Evolutionary conservation across 2,797 vertebrate species (phyloP).

Genomic region (Acrossocheilus fasciatus): DNA sequence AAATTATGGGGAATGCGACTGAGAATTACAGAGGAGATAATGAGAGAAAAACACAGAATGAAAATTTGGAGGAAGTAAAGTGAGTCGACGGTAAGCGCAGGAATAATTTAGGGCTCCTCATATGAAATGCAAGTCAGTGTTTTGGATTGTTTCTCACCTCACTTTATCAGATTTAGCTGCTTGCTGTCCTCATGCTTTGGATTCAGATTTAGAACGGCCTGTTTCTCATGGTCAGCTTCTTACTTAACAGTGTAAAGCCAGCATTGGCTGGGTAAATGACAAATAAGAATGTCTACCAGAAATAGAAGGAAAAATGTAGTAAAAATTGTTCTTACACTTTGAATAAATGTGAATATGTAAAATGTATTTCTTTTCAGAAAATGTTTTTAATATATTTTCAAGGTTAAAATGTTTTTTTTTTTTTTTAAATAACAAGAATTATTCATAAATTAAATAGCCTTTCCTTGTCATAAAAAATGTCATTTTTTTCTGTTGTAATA

Average conservation of each 20-base stretch:
- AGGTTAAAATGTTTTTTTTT: no score
- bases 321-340: neutral
- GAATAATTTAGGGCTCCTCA: constrained; percentile 10
- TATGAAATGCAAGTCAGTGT: neutral
- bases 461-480: no score
- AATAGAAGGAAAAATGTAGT: neutral
- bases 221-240: constrained; percentile 44
- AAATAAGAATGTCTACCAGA: neutral
- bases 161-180: neutral
- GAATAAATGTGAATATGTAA: neutral
- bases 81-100: neutral
- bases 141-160: neutral
- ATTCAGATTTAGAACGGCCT: constrained; percentile 56
- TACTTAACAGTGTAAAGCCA: neutral
- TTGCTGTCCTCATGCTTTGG: constrained; percentile 45
- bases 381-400: no score
- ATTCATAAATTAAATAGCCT: no score
- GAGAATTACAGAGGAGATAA: constrained; percentile 14
- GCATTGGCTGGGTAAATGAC: neutral
- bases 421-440: no score
- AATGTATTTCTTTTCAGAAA: neutral
- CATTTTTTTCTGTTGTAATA: neutral
- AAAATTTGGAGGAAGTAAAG: neutral
- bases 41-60: constrained; percentile 11
- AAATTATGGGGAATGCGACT: neutral